Percentiles rank a stretch among this genome's conserved stretches.
phyloP scores from a whole-genome alignment of 2,113 vertebrate species.

The Chunga burmeisteri region DNA sequence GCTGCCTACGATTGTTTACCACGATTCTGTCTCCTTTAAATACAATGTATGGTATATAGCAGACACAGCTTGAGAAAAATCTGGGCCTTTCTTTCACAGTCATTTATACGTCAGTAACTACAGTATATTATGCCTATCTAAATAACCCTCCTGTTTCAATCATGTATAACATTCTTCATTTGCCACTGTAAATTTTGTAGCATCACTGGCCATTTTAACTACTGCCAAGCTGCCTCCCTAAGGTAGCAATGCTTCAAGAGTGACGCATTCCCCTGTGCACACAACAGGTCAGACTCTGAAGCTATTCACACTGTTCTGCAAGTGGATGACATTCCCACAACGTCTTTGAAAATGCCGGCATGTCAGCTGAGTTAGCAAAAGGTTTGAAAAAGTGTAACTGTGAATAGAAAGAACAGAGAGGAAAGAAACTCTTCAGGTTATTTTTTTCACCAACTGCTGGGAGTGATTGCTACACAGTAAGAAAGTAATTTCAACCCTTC shows the following conservation, averaged over 20 bases:
- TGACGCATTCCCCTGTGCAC: neutral
- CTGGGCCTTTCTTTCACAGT: slow-evolving; percentile 17
- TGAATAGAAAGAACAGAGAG: neutral
- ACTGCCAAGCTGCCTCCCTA: slow-evolving; percentile 11
- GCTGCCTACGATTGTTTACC: neutral
- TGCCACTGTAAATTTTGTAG: neutral
- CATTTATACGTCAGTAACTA: slow-evolving; percentile 25
- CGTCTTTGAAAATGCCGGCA: neutral
- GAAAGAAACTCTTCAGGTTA: neutral
- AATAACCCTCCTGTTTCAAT: slow-evolving; percentile 14
- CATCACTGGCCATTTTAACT: neutral
- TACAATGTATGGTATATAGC: slow-evolving; percentile 2
- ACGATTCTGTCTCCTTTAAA: neutral
- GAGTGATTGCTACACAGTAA: slow-evolving; percentile 10
- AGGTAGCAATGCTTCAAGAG: neutral
- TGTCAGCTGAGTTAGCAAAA: slow-evolving; percentile 7
- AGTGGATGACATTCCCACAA: neutral
- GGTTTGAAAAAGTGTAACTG: neutral
- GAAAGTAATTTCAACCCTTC: slow-evolving; percentile 39
- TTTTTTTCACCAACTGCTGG: slow-evolving; percentile 16
- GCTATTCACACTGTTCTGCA: neutral
- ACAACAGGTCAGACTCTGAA: slow-evolving; percentile 6
- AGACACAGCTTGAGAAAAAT: slow-evolving; percentile 51
- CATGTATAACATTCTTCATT: neutral
- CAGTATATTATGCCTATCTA: slow-evolving; percentile 37